Evolutionary conservation across 2,797 vertebrate species (phyloP), one percentile per base, ranked within the genome.

Genomic region (Thunnus albacares): DNA sequence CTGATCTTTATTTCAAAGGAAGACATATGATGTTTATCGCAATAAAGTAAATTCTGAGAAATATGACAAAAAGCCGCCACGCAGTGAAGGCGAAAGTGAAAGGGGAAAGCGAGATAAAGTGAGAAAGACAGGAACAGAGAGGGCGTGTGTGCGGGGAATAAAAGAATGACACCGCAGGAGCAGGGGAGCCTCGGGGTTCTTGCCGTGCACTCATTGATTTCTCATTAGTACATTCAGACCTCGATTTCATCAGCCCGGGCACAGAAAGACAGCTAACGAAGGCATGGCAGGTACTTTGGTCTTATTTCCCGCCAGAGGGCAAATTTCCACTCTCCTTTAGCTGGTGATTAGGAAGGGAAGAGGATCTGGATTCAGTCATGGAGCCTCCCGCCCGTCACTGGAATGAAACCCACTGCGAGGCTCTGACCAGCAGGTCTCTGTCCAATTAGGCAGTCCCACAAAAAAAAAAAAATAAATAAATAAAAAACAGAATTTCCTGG

Each of bases 211-310:
- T 74, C 90, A 93, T 93, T 89, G 91, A 94, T 94, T 94, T 89
- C 87, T 92, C 89, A 93, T 93, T 91, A 94, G 89, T 70, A 80
- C 89, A 92, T 84, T 85, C 87, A 90, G 87, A 83, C 84, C 86
- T 90, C 63, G 64, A 90, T 93, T 93, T 85, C 90, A 85, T 90
- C 85, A 88, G 83, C 75, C 63, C 0, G 0, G 71, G 78, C 61
- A 12, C 64, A 82, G 79, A 72, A 24, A 79, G 80, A 78, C 82
- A 30, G 79, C 88, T 88, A 92, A 90, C 77, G 30, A 85, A 87
- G 81, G 83, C 82, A 66, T 28, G 86, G 74, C 82, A 86, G 84
- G 60, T 78, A 64, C 84, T 88, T 80, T 79, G 88, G 85, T 87
- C 82, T 79, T 43, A 71, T 81, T 88, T 89, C 82, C 89, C 63